These are phyloP conservation scores for Sebastolobus altivelis DNA, from an alignment of 2,797 vertebrate genomes.

Conservation along the genomic window DNA sequence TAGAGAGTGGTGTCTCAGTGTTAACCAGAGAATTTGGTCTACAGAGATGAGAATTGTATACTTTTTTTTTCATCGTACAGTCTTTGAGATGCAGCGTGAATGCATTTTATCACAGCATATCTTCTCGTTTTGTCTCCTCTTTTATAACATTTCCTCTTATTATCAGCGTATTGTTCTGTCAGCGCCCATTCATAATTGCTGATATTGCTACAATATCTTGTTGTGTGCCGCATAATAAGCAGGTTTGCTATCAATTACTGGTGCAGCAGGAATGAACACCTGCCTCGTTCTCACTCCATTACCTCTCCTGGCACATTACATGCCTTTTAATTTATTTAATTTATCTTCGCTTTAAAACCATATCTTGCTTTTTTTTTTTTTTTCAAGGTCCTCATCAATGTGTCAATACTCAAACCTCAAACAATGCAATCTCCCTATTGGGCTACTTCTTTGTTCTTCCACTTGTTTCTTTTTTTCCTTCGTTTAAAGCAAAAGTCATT, in stretches of 20 bases:
- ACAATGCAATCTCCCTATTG: constrained; percentile 31
- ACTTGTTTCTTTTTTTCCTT: constrained; percentile 37
- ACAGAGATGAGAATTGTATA: not conserved
- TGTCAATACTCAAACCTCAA: constrained; percentile 40
- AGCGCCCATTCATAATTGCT: constrained; percentile 51
- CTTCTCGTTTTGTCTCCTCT: not conserved
- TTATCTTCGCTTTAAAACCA: constrained; percentile 33
- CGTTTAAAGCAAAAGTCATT: constrained; percentile 67
- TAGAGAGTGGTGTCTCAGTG: constrained; percentile 19
- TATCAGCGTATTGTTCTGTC: constrained; percentile 48
- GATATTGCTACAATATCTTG: constrained; percentile 63
- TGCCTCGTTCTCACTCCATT: constrained; percentile 72
- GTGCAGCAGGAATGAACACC: constrained; percentile 71
- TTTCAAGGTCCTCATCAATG: constrained; percentile 26
- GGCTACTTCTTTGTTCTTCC: constrained; percentile 53
- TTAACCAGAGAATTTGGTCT: constrained; percentile 31
- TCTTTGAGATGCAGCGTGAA: not conserved
- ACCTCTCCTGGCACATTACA: constrained; percentile 54
- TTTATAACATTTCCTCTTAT: constrained; percentile 28
- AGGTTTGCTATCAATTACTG: constrained; percentile 66
- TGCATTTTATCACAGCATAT: not conserved
- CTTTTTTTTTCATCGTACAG: not conserved
- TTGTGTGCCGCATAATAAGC: constrained; percentile 55
- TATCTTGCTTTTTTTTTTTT: constrained; percentile 21
- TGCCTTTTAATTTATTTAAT: constrained; percentile 57